These are phyloP conservation scores for Mobula hypostoma DNA, from an alignment of 2,113 vertebrate genomes.

Conservation along the genomic window DNA sequence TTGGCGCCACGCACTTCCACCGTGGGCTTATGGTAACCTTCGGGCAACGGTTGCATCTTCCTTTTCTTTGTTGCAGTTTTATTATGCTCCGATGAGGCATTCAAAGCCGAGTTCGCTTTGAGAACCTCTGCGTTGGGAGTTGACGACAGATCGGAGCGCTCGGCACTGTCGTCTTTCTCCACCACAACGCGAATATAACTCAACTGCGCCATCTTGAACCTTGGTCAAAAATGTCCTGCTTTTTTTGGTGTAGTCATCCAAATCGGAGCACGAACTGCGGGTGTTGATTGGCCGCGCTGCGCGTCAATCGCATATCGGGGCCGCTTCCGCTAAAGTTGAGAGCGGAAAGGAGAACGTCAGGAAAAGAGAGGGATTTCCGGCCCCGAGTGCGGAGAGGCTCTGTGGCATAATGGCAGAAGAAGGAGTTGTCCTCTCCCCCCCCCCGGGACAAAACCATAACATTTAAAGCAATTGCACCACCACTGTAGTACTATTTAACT, in stretches of 20 bases:
- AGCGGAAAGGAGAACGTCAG: neutral
- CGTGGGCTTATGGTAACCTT: neutral
- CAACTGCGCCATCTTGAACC: slow-evolving; percentile 35
- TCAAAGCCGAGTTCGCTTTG: slow-evolving; percentile 13
- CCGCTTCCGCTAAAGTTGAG: neutral
- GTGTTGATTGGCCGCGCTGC: neutral
- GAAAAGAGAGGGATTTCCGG: neutral
- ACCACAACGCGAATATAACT: slow-evolving; percentile 32
- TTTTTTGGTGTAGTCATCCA: neutral
- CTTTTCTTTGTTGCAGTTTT: neutral
- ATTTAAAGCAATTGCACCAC: neutral
- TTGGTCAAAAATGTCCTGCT: neutral
- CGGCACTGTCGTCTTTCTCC: neutral
- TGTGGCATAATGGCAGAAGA: neutral
- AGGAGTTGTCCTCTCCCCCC: neutral
- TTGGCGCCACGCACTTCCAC: slow-evolving; percentile 31
- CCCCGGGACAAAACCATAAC: neutral
- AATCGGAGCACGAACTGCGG: neutral
- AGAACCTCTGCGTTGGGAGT: neutral
- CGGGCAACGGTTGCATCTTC: slow-evolving; percentile 18
- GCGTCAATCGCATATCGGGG: neutral
- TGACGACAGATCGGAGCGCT: neutral
- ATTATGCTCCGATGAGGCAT: neutral
- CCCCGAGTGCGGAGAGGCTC: no score
- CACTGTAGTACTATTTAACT: neutral